phyloP scores from a whole-genome alignment of 1,140 invertebrate genomes.

The Papilio xuthus region DNA sequence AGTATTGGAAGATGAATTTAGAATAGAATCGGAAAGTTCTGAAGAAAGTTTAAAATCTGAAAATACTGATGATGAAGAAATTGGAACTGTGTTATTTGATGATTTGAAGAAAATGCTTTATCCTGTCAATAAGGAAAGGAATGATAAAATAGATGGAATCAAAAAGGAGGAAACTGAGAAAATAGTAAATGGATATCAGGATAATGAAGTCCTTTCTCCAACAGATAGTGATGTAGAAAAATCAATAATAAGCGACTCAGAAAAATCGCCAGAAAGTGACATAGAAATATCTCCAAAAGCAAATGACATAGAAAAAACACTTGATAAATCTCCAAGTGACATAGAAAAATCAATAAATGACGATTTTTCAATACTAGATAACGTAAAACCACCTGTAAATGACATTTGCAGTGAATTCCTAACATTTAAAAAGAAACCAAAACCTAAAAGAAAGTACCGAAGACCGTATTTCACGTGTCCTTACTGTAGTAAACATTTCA shows the following conservation, averaged over 20 bases:
- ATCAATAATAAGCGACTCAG: background rate
- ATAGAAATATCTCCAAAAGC: background rate
- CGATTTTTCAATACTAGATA: background rate
- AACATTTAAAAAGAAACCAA: slow-evolving; percentile 64
- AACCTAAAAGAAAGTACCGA: slow-evolving; percentile 42
- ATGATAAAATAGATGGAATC: slow-evolving; percentile 54
- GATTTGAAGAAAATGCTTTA: slow-evolving; percentile 29
- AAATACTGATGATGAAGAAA: background rate
- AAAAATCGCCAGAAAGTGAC: background rate
- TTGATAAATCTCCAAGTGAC: background rate
- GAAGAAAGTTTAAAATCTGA: slow-evolving; percentile 46
- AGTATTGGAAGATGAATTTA: slow-evolving; percentile 74
- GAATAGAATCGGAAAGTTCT: slow-evolving; percentile 53
- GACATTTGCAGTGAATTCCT: slow-evolving; percentile 69
- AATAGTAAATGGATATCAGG: slow-evolving; percentile 51
- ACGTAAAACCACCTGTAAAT: slow-evolving; percentile 36
- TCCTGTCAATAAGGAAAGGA: background rate
- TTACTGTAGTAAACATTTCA: slow-evolving; percentile 68
- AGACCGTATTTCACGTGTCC: slow-evolving; percentile 59
- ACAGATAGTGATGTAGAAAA: background rate
- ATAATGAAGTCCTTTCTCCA: background rate
- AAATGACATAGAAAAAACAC: background rate
- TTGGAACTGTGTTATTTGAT: slow-evolving; percentile 1
- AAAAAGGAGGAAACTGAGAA: slow-evolving; percentile 56
- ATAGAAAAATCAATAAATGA: background rate